Percentiles rank a stretch among this genome's conserved stretches.
Conservation (phyloP, 2,797 vertebrate genomes). For the Myiotriccus ornatus region DNA sequence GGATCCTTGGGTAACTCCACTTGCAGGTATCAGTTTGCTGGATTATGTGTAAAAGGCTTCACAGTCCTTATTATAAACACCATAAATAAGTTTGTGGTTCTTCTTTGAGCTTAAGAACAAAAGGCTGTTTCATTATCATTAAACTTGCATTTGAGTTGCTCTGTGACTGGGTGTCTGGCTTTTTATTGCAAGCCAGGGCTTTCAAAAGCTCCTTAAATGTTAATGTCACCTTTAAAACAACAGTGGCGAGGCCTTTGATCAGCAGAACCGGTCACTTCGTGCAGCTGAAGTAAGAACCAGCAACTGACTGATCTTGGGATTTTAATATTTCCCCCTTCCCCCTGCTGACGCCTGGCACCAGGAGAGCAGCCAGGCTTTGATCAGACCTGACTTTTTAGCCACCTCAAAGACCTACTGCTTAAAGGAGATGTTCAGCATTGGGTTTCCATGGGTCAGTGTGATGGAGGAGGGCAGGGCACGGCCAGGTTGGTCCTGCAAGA, state of each 20-base stretch:
- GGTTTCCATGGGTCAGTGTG: rapidly evolving
- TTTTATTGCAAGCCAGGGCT: slow-evolving; percentile 38
- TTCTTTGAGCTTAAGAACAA: slow-evolving; percentile 50
- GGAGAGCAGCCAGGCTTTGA: background rate
- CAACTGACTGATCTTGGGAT: background rate
- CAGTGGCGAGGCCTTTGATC: slow-evolving; percentile 20
- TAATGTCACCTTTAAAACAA: slow-evolving; percentile 46
- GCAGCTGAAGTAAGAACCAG: background rate
- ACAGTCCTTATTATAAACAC: slow-evolving; percentile 19
- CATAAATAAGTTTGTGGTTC: slow-evolving; percentile 40
- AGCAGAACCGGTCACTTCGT: slow-evolving; percentile 3
- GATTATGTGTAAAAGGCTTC: slow-evolving; percentile 30
- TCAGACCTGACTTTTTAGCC: background rate
- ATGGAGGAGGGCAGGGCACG: background rate
- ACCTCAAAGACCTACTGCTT: background rate
- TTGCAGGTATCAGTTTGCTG: background rate
- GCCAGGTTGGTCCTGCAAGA: background rate
- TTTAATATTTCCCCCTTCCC: slow-evolving; percentile 42
- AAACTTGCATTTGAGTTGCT: slow-evolving; percentile 34
- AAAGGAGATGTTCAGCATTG: background rate
- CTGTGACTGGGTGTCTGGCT: slow-evolving; percentile 29
- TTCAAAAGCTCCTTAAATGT: slow-evolving; percentile 54
- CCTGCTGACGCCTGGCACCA: background rate
- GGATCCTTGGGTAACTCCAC: background rate
- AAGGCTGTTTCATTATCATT: slow-evolving; percentile 49